These are phyloP conservation scores for rabbit (Oryctolagus cuniculus) DNA, from an alignment of 2,113 vertebrate species.

Conservation along the genomic window mOryCun1.1 NC_091438.1:116306001-116306500, in stretches of 20 bases:
- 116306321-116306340: background rate
- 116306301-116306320: background rate
- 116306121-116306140: background rate
- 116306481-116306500: background rate
- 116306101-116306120: background rate
- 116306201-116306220: background rate
- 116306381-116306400: background rate
- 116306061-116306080: background rate
- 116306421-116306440: background rate
- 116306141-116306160: background rate
- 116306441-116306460: background rate
- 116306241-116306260: background rate
- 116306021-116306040: background rate
- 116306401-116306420: background rate
- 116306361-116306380: background rate
- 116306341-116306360: background rate
- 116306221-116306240: background rate
- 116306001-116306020: background rate
- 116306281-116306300: background rate
- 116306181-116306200: background rate
- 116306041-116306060: background rate
- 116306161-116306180: accelerated
- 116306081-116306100: background rate
- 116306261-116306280: background rate
- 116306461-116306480: background rate